Percentiles rank a stretch among this genome's conserved stretches.
phyloP scores from a whole-genome alignment of 2,888 invertebrate genomes.

The Caenorhabditis auriculariae region DNA sequence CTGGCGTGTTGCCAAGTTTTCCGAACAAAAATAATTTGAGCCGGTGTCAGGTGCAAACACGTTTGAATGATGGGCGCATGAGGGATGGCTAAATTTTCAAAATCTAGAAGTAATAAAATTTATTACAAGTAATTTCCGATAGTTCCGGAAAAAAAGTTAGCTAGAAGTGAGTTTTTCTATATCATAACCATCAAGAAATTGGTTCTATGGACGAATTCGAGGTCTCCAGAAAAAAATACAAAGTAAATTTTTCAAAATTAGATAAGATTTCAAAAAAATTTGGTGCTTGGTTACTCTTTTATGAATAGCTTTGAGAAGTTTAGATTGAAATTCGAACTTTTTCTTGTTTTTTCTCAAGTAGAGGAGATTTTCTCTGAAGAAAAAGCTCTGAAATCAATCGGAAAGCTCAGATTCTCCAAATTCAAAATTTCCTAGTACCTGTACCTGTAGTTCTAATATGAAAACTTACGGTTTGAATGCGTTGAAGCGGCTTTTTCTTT shows the following conservation, averaged over 20 bases:
- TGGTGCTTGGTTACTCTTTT: too few species aligned
- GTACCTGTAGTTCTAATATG: background rate
- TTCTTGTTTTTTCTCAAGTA: background rate
- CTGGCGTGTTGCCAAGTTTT: conserved; percentile 43
- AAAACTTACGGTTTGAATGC: conserved; percentile 24
- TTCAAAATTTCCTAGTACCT: too few species aligned
- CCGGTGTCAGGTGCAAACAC: conserved; percentile 31
- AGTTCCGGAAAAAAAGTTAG: background rate
- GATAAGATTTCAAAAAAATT: too few species aligned
- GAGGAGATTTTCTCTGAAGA: background rate
- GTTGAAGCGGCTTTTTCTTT: conserved; percentile 28
- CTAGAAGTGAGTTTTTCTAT: too few species aligned
- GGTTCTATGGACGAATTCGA: too few species aligned
- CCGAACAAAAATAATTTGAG: conserved; percentile 40
- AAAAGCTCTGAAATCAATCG: background rate
- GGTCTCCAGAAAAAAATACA: too few species aligned
- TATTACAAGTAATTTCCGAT: background rate
- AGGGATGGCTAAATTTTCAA: conserved; percentile 9
- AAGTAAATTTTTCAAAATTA: too few species aligned
- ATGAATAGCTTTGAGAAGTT: too few species aligned
- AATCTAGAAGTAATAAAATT: background rate
- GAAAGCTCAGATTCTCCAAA: background rate
- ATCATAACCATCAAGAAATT: too few species aligned
- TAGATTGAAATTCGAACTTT: too few species aligned
- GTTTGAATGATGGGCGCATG: too few species aligned